Evolutionary conservation across 37 sponge, comb jelly and placozoan genomes (phyloP), one percentile per base, ranked within the genome.

Genomic region (Ianthella basta): DNA sequence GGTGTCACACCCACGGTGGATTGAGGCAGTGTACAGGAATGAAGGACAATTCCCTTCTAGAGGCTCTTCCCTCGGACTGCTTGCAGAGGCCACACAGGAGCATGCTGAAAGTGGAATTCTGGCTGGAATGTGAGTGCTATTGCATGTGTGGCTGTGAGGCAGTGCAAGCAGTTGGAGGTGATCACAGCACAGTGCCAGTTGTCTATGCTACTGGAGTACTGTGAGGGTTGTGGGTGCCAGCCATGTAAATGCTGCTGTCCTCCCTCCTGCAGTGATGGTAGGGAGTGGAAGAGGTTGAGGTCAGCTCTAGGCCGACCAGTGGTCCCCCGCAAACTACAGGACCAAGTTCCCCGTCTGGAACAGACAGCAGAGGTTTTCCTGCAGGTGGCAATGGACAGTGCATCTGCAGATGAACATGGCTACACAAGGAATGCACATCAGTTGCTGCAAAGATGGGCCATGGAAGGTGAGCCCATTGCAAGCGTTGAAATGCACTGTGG

Each of bases 221-320:
- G 50, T 44, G 6, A 10, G 50, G 8, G 8, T 8, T 44, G 50
- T 44, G 50, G 8, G 50, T 44, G 50, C 8, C 6, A 10, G 50
- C 50, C 3, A 8, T 44, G 50, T 44, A 8, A 44, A n/a, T n/a
- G n/a, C n/a, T n/a, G n/a, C n/a, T n/a, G n/a, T n/a, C 34, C 18
- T 23, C 78, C 3, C 54, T 13, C 78, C 20, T 36, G 54, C 54
- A 75, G 78, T 18, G 78, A 75, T 40, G 88, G 88, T 39, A 79
- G 61, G 56, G 84, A 83, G 55, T 88, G 88, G 88, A 88, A 79
- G 80, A 60, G 65, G 57, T 18, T 88, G 18, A 36, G 88, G 66
- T 57, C 84, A 15, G 75, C 80, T 27, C 67, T 56, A 13, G 55
- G 34, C 56, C 75, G 83, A 44, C 88, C 83, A 38, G 32, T 88